phyloP scores from a whole-genome alignment of 1,140 invertebrate genomes.

The Monochamus saltuarius region DNA sequence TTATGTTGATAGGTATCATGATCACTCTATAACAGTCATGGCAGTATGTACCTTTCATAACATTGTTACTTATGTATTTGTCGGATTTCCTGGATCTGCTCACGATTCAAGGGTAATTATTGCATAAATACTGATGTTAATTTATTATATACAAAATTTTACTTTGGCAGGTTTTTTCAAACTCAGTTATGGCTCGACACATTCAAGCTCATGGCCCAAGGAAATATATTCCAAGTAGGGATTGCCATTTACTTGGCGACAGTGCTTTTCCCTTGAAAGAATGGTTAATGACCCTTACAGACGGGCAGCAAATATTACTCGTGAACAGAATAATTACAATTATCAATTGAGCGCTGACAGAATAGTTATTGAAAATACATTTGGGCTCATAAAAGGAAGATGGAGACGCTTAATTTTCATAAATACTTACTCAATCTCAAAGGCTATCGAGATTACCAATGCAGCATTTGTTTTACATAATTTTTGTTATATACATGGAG shows the following conservation, averaged over 20 bases:
- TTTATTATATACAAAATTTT: too few relatives aligned
- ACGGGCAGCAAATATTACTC: background rate
- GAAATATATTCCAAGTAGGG: background rate
- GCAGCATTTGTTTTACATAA: constrained; percentile 1
- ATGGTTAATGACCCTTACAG: constrained; percentile 1
- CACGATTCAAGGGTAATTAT: too few relatives aligned
- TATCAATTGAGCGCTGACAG: background rate
- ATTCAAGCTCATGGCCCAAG: background rate
- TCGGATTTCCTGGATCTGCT: too few relatives aligned
- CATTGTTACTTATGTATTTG: too few relatives aligned
- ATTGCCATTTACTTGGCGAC: background rate
- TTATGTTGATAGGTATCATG: too few relatives aligned
- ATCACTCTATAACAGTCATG: too few relatives aligned
- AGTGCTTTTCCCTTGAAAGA: background rate
- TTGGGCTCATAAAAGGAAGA: background rate
- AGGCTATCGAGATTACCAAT: constrained; percentile 1
- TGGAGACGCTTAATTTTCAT: background rate
- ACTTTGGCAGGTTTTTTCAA: constrained; percentile 7
- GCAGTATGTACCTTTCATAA: too few relatives aligned
- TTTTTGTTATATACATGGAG: background rate
- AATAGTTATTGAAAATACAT: background rate
- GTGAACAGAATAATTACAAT: background rate
- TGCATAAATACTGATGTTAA: too few relatives aligned
- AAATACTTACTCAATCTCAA: background rate
- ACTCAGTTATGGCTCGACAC: background rate